Evolutionary conservation across 2,888 invertebrate species (phyloP).

Genomic region (Siphlonurus alternatus): DNA sequence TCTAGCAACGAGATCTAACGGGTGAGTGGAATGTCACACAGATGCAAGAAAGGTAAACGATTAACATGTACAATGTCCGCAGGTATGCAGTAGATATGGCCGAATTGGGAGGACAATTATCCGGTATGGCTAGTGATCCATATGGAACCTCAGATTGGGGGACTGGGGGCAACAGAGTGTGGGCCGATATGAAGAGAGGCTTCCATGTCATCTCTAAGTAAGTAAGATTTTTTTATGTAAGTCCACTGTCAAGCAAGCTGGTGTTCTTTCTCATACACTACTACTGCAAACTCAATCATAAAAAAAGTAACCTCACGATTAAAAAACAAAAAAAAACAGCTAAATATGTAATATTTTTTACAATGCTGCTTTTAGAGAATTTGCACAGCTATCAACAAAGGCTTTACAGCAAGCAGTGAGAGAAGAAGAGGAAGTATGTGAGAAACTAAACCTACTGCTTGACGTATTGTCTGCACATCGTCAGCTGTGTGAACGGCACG

Average conservation of each 20-base stretch:
- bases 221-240: constrained; percentile 11
- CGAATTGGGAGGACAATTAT: constrained; percentile 34
- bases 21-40: constrained; percentile 13
- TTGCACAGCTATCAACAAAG: constrained; percentile 30
- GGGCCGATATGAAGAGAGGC: constrained; percentile 35
- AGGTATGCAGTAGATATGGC: constrained; percentile 34
- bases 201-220: constrained; percentile 34
- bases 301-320: no score
- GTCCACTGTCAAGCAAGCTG: constrained; percentile 10
- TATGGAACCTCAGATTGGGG: constrained; percentile 26
- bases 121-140: constrained; percentile 28
- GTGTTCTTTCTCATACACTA: no score
- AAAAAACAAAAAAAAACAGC: no score
- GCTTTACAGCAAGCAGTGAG: constrained; percentile 33
- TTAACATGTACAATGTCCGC: not conserved
- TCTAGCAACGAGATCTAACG: constrained; percentile 25
- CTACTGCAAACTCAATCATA: no score
- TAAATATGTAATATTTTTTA: no score
- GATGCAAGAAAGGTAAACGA: not conserved
- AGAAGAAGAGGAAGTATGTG: constrained; percentile 37
- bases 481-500: constrained; percentile 41
- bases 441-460: constrained; percentile 33
- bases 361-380: constrained; percentile 30
- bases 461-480: constrained; percentile 37
- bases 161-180: constrained; percentile 28